A percentile compares a stretch with the other conserved stretches of the same genome.
phyloP scores from a whole-genome alignment of 1,140 invertebrate species.

The Wiebesia pumilae region DNA sequence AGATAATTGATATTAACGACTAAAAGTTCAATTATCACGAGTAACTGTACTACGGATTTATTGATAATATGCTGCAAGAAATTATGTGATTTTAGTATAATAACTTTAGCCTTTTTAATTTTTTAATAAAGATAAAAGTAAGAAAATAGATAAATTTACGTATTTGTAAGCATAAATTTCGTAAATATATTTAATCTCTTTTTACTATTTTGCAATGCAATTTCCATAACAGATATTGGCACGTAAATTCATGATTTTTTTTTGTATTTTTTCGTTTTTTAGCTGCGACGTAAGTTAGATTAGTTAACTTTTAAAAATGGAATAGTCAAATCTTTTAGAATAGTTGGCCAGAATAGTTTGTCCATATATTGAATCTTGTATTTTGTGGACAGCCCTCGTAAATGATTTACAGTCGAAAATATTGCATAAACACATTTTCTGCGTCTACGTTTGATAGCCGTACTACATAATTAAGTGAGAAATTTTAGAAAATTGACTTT shows the following conservation, averaged over 20 bases:
- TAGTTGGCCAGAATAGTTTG: too few species aligned
- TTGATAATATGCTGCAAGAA: too few species aligned
- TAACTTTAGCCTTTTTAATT: too few species aligned
- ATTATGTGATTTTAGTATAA: too few species aligned
- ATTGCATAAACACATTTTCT: not conserved
- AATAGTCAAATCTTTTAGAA: not conserved
- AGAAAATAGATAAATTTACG: not conserved
- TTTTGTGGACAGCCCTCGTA: not conserved
- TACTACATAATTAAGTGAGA: not conserved
- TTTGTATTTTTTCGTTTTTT: not conserved
- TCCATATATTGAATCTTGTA: not conserved
- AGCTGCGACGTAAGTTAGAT: not conserved
- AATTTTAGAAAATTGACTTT: not conserved
- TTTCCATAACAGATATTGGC: not conserved
- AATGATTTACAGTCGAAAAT: not conserved
- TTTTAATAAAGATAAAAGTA: too few species aligned
- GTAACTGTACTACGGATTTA: too few species aligned
- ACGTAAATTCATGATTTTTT: not conserved
- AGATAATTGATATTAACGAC: not conserved
- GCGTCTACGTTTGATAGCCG: not conserved
- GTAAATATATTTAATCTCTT: not conserved
- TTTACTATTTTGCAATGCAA: not conserved
- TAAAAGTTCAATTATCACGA: not conserved
- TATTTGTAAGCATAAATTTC: not conserved
- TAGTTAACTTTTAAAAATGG: not conserved